Evolutionary conservation across 1,140 invertebrate genomes (phyloP), one percentile per base, ranked within the genome.

Genomic region (Melitaea cinxia): DNA sequence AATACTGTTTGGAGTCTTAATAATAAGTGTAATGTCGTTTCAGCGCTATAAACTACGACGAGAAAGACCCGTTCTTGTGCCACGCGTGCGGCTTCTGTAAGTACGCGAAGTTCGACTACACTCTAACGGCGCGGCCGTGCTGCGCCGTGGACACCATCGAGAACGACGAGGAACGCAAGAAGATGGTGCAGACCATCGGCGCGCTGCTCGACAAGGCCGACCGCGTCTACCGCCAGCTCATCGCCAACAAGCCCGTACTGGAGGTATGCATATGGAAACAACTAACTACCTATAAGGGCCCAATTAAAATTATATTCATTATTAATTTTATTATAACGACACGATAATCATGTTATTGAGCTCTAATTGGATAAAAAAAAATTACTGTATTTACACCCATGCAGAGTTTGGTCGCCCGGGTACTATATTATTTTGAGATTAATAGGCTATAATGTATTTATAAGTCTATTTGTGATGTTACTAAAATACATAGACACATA

Each of bases 51-150:
- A 99, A 99, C 91, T 99, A 99, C 91, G 98, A 99, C 87, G 98
- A 99, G 86, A 99, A 99, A 85, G 98, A 99, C 93, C 98, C 98
- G 1, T 99, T 99, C 93, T 89, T 99, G 10, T 99, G 98, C 85
- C 98, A 99, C 90, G 96, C 98, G 6, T 99, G 98, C 91, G 98
- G 98, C 1, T 99, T 99, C 90, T 99, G 98, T 92, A 99, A 99
- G 91, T 99, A 99, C 91, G 98, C 98, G n/a, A 99, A 99, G 89
- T 99, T 99, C 88, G 98, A 99, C 91, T 98, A 96, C 81, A 97
- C 96, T 7, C 92, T 99, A 49, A 96, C 95, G 2, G 97, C 96
- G 1, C 94, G 96, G 37, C 95, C 97, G 0, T 98, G 97, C 79
- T 98, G 97, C 91, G 97, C 97, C 17, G 98, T 99, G 0, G 98